Conservation (phyloP, 2,888 invertebrate species). For the Tetropium fuscum region DNA sequence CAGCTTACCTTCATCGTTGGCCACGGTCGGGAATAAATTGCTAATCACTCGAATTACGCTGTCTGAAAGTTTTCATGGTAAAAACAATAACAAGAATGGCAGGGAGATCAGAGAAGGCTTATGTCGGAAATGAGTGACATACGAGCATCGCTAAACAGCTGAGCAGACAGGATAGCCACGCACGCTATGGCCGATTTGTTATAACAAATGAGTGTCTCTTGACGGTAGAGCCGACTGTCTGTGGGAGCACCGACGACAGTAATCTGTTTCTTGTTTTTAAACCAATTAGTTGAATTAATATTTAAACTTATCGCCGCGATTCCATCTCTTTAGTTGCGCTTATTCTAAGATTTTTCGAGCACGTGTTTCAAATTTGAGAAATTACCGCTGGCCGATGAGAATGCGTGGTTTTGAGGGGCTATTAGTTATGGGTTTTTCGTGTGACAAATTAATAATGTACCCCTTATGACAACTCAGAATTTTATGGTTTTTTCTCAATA, state of each 20-base stretch:
- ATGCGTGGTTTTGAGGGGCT: neutral
- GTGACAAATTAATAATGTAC: neutral
- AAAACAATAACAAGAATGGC: conserved; percentile 37
- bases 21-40: neutral
- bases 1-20: neutral
- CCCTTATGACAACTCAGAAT: neutral
- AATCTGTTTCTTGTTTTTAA: conserved; percentile 60
- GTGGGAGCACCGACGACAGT: conserved; percentile 57
- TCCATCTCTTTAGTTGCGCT: conserved; percentile 37
- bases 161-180: conserved; percentile 65
- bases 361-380: conserved; percentile 44
- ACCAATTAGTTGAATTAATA: conserved; percentile 67
- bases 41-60: conserved; percentile 3
- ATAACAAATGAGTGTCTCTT: conserved; percentile 66
- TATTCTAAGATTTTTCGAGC: conserved; percentile 36
- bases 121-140: conserved; percentile 68
- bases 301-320: conserved; percentile 59
- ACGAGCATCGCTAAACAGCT: conserved; percentile 67
- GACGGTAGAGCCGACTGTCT: conserved; percentile 61
- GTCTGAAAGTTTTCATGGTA: conserved; percentile 19
- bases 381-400: conserved; percentile 1
- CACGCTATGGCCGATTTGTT: conserved; percentile 67
- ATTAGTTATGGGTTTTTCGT: neutral
- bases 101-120: conserved; percentile 54
- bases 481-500: no score